Base-by-base conservation (phyloP, 2,797 vertebrate species). In the Malurus splendens region DNA sequence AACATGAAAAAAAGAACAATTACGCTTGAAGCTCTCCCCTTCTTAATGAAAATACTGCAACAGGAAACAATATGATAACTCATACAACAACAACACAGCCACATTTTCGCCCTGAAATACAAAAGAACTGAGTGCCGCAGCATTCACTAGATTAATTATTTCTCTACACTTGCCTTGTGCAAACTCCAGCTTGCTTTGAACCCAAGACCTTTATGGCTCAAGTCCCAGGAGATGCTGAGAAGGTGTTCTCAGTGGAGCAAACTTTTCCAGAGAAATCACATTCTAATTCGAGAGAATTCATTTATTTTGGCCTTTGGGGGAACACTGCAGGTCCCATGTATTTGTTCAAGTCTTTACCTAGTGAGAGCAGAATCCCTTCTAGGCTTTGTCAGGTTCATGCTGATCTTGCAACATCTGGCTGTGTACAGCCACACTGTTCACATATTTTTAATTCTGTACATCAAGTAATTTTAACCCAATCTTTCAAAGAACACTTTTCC, bases 291-390 rank as follows among this genome's bases (percentile, higher is more conserved):
- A 92, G 75, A 90, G 84, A 93, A 91, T 89, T 93, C 87, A 95
- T 93, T 95, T 95, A 39, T 92, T 91, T 89, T 82, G 79, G 85
- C 93, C 94, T 91, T 94, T 86, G 70, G 88, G 92, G 80, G 39
- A 92, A 91, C 78, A 92, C 83, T 86, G 80, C 78, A 84, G 93
- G 87, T 93, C 75, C 75, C 81, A 48, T 86, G 92, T 94, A 94
- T 94, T 94, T 94, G 92, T 86, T 90, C 78, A 92, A 92, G 78
- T 76, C 87, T 91, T 94, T 84, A 83, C 83, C 81, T 23, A 88
- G 86, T 0, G 0, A 86, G 75, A 82, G 68, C 42, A 88, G 81
- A 88, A 93, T 88, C 90, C 83, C 86, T 94, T 60, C 83, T 3
- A 82, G 91, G 90, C 83, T 83, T 67, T 76, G 71, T 57, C 67